These are phyloP conservation scores for Acanthacorydalis orientalis DNA, from an alignment of 2,888 invertebrate species.

Conservation along the genomic window DNA sequence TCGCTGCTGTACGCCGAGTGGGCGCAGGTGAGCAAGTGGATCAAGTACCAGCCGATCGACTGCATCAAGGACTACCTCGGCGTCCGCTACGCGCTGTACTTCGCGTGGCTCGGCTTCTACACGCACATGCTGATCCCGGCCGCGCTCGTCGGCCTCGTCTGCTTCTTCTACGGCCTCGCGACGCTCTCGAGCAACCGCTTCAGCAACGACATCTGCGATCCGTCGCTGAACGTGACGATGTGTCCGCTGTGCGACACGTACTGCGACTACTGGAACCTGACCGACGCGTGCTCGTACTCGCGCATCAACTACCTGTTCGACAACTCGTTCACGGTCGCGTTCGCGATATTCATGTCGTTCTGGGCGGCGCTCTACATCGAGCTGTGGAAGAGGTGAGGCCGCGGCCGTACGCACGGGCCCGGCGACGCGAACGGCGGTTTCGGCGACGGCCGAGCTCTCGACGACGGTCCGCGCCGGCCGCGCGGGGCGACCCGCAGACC, in stretches of 20 bases:
- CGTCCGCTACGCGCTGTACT: conserved; percentile 61
- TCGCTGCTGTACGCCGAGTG: conserved; percentile 48
- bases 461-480: too few relatives aligned
- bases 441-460: too few relatives aligned
- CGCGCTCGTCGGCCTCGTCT: conserved; percentile 46
- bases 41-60: conserved; percentile 59
- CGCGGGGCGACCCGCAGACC: too few relatives aligned
- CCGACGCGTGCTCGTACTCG: conserved; percentile 53
- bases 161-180: conserved; percentile 40
- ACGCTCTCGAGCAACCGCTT: conserved; percentile 29
- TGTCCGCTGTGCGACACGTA: conserved; percentile 64
- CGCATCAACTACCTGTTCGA: conserved; percentile 65
- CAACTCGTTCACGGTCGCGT: conserved; percentile 60
- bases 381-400: conserved; percentile 50
- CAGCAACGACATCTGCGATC: conserved; percentile 39
- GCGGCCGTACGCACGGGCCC: too few relatives aligned
- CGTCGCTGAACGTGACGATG: conserved; percentile 41
- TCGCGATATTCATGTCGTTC: conserved; percentile 66
- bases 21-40: conserved; percentile 50
- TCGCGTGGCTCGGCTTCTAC: conserved; percentile 75
- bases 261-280: conserved; percentile 59
- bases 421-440: too few relatives aligned
- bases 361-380: conserved; percentile 70
- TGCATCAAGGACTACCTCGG: conserved; percentile 64
- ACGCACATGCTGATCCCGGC: conserved; percentile 68